Evolutionary conservation across 2,888 invertebrate genomes (phyloP), one percentile per base, ranked within the genome.

Genomic region (Galeopsomyia nigrocyanea): DNA sequence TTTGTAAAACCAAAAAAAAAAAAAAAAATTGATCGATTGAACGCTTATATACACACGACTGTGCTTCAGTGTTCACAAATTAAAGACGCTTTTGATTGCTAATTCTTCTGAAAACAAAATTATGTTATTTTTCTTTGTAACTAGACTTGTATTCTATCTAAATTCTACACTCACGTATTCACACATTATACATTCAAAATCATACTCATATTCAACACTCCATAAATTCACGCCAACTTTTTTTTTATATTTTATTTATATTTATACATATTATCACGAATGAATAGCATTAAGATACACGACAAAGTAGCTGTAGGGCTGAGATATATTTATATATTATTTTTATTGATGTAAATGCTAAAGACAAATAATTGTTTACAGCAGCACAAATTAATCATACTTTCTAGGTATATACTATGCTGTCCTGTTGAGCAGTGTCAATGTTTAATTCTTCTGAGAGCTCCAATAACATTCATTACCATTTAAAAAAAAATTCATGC

Each of bases 61-160:
- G 39, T 69, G 67, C 68, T 73, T 64, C 58, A 60, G 50, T 65
- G 56, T 72, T 72, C 39, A 57, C 61, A 51, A 26, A 50, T 55
- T 39, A 53, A 56, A 57, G 50, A 50, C 68, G 61, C 70, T 56
- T 74, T 73, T 66, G 57, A 47, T 63, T 26, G 50, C 66, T 57
- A 60, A 62, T 68, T 74, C 14, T 75, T 70, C 69, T 39, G 56
- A 68, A 39, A 64, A 26, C 5, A 39, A 39, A 10, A 39, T 39
- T 39, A 39, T 39, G 5, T 39, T 26, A 39, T 39, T 39, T 39
- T 49, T 46, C 7, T 56, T 46, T 62, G 47, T 60, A 13, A 39
- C 19, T 51, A 16, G 56, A 22, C 31, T 56, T 57, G 39, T 39
- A 39, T 5, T 39, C 39, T 49, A 46, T 22, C 26, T 46, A 14